Evolutionary conservation across 2,113 vertebrate genomes (phyloP).

Genomic region (Vulpes ferrilata): DNA sequence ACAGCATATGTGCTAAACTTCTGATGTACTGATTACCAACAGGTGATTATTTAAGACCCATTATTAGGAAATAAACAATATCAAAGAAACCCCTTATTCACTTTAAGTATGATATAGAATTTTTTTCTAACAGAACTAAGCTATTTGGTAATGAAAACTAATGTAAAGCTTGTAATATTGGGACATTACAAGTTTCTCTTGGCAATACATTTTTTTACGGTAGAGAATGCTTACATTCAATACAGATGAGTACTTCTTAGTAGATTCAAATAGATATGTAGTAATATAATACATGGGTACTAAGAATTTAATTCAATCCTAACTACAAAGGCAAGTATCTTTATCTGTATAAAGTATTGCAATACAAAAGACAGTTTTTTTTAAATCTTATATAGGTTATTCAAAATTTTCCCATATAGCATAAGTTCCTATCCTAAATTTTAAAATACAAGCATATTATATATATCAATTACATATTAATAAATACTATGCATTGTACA

Average conservation of each 20-base stretch:
- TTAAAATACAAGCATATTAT: not conserved
- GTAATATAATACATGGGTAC: not conserved
- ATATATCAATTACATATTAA: not conserved
- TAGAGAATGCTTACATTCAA: not conserved
- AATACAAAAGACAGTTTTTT: not conserved
- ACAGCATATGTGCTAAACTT: not conserved
- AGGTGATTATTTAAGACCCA: not conserved
- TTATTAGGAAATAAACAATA: not conserved
- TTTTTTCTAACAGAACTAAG: not conserved
- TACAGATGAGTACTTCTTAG: not conserved
- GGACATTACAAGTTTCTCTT: conserved; percentile 12
- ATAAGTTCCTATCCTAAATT: conserved; percentile 26
- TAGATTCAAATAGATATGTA: not conserved
- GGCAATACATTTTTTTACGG: not conserved
- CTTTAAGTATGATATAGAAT: conserved; percentile 10
- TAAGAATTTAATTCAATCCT: not conserved
- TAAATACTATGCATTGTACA: not conserved
- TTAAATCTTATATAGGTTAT: not conserved
- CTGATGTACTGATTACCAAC: not conserved
- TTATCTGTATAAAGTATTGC: not conserved
- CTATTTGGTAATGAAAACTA: conserved; percentile 6
- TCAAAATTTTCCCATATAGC: not conserved
- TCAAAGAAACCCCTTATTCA: not conserved
- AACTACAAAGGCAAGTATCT: not conserved
- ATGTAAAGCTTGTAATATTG: not conserved